phyloP scores from a whole-genome alignment of 2,888 invertebrate genomes.

The Papilio demoleus region DNA sequence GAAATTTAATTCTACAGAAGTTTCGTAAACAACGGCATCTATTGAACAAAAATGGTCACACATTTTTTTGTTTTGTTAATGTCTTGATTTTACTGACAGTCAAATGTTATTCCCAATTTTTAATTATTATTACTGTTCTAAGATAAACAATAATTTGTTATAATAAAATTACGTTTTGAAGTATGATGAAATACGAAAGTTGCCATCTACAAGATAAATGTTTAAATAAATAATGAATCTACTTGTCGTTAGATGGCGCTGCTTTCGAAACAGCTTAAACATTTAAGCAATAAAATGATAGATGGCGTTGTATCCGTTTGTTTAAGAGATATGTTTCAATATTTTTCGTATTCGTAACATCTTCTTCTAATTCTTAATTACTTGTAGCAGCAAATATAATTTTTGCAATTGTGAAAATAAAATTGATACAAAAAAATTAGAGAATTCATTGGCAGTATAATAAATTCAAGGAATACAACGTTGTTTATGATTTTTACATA shows the following conservation, averaged over 20 bases:
- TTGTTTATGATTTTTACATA: no score
- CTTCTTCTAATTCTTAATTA: neutral
- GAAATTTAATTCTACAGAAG: neutral
- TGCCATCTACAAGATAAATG: neutral
- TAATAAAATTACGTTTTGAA: neutral
- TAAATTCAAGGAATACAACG: no score
- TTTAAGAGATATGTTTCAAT: neutral
- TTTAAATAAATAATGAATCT: neutral
- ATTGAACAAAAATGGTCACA: neutral
- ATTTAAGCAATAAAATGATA: neutral
- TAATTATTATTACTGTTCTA: neutral
- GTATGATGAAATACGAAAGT: neutral
- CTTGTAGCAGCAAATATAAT: neutral
- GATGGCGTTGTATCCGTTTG: neutral
- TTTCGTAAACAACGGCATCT: neutral
- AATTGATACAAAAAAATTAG: no score
- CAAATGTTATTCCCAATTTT: neutral
- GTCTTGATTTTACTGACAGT: no score
- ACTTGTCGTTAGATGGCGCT: conserved; percentile 13
- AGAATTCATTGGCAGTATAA: no score
- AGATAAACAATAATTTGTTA: neutral
- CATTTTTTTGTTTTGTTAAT: neutral
- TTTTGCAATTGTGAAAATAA: no score
- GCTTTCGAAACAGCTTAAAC: neutral
- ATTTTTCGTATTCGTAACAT: no score